Base-by-base conservation (phyloP, 2,888 invertebrate genomes). In the Lithodes maja region DNA sequence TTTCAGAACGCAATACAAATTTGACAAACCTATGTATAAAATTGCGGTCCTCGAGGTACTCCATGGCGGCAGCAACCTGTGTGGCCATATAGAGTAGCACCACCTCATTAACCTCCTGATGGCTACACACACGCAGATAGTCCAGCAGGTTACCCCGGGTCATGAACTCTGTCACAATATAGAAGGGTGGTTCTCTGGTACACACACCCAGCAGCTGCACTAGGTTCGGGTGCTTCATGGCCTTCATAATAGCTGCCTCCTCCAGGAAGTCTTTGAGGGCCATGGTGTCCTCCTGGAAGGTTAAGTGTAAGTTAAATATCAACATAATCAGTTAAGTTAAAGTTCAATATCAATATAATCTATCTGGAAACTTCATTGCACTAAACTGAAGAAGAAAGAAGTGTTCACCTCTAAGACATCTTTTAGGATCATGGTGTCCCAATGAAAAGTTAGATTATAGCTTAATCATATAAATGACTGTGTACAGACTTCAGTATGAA, bases 131-230 rank as follows among this genome's bases (percentile, higher is more conserved):
- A 86, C 99, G 96, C 92, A 99, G 94, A 94, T 98, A 99, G 94
- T 99, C 99, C 90, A 99, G 95, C 92, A 99, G 95, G 94, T 99
- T 99, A 86, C 99, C 99, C 93, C 98, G 97, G 93, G 97, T 97
- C 99, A 99, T 99, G 94, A 99, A 99, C 95, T 99, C 99, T 17
- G 99, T 99, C 93, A 99, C 98, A 93, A 99, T 99, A 94, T 99
- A 99, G 94, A 99, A 99, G 2, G 99, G 99, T 12, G 99, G 99
- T 94, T 99, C 99, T 88, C 99, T 95, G 0, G 99, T 99, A 94
- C 99, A 99, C 53, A 99, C 99, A 92, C 99, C 99, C 93, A 99
- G 96, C 92, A 99, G 95, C 94, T 99, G 99, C 92, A 99, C 99
- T 93, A 99, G 95, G 95, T 99, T 99, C 53, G 98, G 97, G 95